phyloP scores from a whole-genome alignment of 2,113 vertebrate species.

The Phycodurus eques region DNA sequence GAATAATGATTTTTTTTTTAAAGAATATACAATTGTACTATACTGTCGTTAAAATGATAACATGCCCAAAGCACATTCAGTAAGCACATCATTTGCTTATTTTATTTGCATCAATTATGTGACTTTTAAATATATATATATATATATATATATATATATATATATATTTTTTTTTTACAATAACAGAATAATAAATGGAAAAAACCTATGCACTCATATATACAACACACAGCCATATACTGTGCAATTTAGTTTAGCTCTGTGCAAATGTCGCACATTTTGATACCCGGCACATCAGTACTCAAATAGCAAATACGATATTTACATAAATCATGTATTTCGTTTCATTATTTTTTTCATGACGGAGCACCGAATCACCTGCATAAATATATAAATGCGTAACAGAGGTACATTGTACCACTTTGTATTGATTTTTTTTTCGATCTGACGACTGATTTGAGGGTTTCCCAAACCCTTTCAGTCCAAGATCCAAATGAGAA shows the following conservation, averaged over 20 bases:
- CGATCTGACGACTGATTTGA: too few relatives aligned
- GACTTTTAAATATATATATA: too few relatives aligned
- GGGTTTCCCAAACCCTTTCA: too few relatives aligned
- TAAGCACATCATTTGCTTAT: slow-evolving; percentile 16
- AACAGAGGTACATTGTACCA: too few relatives aligned
- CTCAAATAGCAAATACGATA: not conserved
- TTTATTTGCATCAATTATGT: slow-evolving; percentile 12
- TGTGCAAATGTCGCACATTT: not conserved
- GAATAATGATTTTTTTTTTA: slow-evolving; percentile 50
- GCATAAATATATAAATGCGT: too few relatives aligned
- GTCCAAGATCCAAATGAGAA: too few relatives aligned
- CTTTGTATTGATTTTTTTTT: too few relatives aligned
- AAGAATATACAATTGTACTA: slow-evolving; percentile 50
- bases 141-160: too few relatives aligned
- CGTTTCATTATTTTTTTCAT: not conserved
- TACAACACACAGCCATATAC: not conserved
- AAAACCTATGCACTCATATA: not conserved
- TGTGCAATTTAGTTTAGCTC: not conserved
- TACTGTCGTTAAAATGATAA: slow-evolving; percentile 31
- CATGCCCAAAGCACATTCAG: slow-evolving; percentile 18
- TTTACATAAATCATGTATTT: not conserved
- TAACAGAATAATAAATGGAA: not conserved
- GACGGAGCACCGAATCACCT: not conserved
- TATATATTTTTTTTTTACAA: not conserved
- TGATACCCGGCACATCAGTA: not conserved